Evolutionary conservation across 2,888 invertebrate species (phyloP), one percentile per base, ranked within the genome.

Genomic region (Adelognathus sp.): DNA sequence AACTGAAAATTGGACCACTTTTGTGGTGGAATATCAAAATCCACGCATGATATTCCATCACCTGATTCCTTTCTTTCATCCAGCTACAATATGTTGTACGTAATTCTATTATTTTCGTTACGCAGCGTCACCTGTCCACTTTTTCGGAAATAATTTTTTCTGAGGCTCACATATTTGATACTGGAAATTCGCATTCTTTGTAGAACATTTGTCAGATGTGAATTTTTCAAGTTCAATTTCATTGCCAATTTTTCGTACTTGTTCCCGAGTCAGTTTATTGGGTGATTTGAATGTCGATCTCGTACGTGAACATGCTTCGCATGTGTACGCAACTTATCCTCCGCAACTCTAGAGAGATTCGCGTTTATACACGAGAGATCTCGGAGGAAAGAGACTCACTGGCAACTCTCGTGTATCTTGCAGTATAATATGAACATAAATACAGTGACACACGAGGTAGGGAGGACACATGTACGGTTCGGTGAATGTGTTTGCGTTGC

Each of bases 361-460:
- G 31, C 21, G 52, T 11, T 41, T 72, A 52, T 52, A 41, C 31
- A 39, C 63, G 27, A 56, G 31, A 46, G 16, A 21, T 16, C 46
- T 21, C 69, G 36, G n/a, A n/a, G n/a, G n/a, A n/a, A n/a, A 70
- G 50, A 56, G 69, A 78, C 73, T 63, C 69, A 69, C 69, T 73
- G 58, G 77, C 77, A 73, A n/a, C 73, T 78, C 73, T 64, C 50
- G 39, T 44, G 73, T 78, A 73, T 78, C 73, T 78, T 67, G 33
- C 69, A 33, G 78, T 73, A 78, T 78, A 73, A 78, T 73, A 78
- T 69, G 73, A 63, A 39, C 73, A 73, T 78, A 78, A 78, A 78
- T 78, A 78, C 73, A 73, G 67, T 73, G 77, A 77, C 73, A 69
- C 41, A 58, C 41, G 46, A 58, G 41, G 50, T 46, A 46, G 56